Base-by-base conservation (phyloP, 2,113 vertebrate genomes). In the Gobio gobio region DNA sequence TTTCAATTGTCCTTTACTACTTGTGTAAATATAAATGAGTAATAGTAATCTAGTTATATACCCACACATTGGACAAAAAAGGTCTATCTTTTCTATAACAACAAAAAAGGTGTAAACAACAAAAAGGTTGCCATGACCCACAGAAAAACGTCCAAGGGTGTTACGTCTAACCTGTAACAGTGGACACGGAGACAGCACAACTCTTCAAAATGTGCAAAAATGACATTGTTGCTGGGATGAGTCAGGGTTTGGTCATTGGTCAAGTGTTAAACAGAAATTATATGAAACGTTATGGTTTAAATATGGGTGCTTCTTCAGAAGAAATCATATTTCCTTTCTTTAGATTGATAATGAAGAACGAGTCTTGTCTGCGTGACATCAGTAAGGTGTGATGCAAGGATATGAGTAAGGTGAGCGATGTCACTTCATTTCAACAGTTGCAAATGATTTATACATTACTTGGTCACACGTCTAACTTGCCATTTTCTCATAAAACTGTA, bases 401-500 rank as follows among this genome's bases (percentile, higher is more conserved):
- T 16, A 51, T 5, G 2, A 61, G 36, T 75, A 26, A 54, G 26
- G 20, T 26, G 29, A 29, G 16, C 16, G 22, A 16, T 78, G 33
- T 56, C 24, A 40, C 54, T 24, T 66, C 10, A 24, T 83, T 73
- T 72, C 64, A 75, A 45, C 72, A 33, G 56, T 88, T 75, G 76
- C 86, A 88, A 87, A 68, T 87, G 88, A 89, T 85, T 83, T 89
- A 85, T 86, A 89, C 70, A 85, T 83, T 64, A 29, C 40, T 78
- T 78, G 13, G 80, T 82, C 64, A 76, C 82, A 85, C 61, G 87
- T 79, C 87, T 83, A 87, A 84, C 81, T 82, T 90, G 90, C 81
- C 54, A 40, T 85, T 87, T 83, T 84, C 86, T 89, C 88, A 81
- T 87, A 91, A 87, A 91, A 88, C 87, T 84, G 79, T 90, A 88